These are phyloP conservation scores for Cololabis saira DNA, from an alignment of 2,113 vertebrate species.

Conservation along the genomic window DNA sequence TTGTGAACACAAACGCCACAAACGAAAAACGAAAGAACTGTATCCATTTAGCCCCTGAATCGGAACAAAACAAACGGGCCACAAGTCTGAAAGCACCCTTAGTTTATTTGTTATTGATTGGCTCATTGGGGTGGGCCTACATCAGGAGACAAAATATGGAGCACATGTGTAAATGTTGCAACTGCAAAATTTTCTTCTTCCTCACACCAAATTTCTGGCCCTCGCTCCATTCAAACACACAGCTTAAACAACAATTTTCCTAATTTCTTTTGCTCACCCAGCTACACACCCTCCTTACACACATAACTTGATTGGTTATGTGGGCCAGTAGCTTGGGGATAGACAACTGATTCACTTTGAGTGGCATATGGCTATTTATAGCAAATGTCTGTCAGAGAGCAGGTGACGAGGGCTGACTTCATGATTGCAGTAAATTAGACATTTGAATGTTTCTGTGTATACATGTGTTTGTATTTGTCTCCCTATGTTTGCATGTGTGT, in stretches of 20 bases:
- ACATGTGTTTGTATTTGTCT: background rate
- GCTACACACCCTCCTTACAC: conserved; percentile 27
- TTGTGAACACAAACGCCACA: no score
- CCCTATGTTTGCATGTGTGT: background rate
- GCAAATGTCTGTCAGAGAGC: conserved; percentile 21
- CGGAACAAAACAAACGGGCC: no score
- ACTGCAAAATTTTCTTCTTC: no score
- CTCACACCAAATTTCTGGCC: no score
- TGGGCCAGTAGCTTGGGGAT: conserved; percentile 74
- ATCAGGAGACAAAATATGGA: no score
- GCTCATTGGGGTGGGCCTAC: no score
- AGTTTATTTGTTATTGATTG: no score
- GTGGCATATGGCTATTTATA: conserved; percentile 71
- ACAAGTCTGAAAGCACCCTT: no score
- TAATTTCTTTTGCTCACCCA: conserved; percentile 6
- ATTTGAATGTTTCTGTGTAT: background rate
- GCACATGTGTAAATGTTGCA: no score
- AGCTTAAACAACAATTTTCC: conserved; percentile 38
- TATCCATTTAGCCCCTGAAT: no score
- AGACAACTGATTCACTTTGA: conserved; percentile 72
- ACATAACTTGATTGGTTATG: conserved; percentile 64
- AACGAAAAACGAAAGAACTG: no score
- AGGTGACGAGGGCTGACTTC: conserved; percentile 42
- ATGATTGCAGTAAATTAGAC: conserved; percentile 9
- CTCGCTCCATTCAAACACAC: background rate